Evolutionary conservation across 2,888 invertebrate genomes (phyloP), one percentile per base, ranked within the genome.

Genomic region (Smittia sp.): DNA sequence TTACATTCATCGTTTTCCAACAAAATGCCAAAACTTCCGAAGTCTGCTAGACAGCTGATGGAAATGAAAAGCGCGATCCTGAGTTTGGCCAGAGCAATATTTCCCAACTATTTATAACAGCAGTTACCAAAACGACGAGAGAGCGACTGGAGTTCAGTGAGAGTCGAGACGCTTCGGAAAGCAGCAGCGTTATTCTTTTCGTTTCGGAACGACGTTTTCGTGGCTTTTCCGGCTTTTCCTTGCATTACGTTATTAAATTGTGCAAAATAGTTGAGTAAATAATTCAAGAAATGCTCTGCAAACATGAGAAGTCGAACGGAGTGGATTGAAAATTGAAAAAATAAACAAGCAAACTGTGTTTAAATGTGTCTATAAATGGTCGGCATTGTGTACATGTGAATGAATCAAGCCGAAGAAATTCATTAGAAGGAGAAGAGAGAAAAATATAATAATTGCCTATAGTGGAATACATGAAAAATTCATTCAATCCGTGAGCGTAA

Each of bases 321-420:
- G 58, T 58, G 58, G 9, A 20, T 58, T 58, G 58, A 18, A 58
- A 58, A 58, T 58, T 58, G 1, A 4, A 20, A 58, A 58, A 58
- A 20, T 22, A 58, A 58, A 58, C 58, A 65, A 27, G 32, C 32
- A 65, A 32, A 65, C 20, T 69, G 69, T 69, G 69, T 54, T 54
- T 54, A 41, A 69, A 41, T 69, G 41, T 41, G 69, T 69, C 52
- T 41, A 69, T 69, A 69, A 69, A 54, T 69, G 69, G 69, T n/a
- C 69, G 69, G 25, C 32, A 69, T 69, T 69, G 52, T 69, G 41
- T 69, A 27, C 52, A 68, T 39, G 41, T 67, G 67, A 20, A 67
- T 69, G 54, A 69, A 54, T 52, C 39, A 46, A 68, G 22, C 24
- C 25, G 15, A 69, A 67, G 69, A 54, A 52, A 15, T 69, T 69